phyloP scores from a whole-genome alignment of 2,113 vertebrate species.

The Cisticola juncidis region DNA sequence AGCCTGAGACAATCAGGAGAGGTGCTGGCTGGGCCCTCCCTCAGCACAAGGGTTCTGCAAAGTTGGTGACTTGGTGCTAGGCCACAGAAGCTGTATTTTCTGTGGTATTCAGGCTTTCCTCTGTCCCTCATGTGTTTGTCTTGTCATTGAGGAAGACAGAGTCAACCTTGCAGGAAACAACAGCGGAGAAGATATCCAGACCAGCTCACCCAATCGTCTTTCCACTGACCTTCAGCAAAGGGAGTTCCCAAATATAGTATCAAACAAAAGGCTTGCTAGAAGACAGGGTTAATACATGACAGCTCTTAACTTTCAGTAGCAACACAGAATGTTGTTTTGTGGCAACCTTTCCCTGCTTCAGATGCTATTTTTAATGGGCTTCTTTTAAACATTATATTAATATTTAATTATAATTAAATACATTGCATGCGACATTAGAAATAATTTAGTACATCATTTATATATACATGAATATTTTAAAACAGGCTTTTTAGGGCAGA shows the following conservation, averaged over 20 bases:
- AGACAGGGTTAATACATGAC: background rate
- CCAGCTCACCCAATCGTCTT: background rate
- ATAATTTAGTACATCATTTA: background rate
- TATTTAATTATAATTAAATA: slow-evolving; percentile 20
- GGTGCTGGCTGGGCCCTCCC: background rate
- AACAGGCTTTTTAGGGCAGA: background rate
- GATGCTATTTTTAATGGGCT: background rate
- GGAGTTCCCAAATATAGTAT: background rate
- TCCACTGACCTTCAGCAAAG: background rate
- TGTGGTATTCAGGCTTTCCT: background rate
- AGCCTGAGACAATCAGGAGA: background rate
- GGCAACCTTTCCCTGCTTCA: background rate
- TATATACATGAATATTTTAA: background rate
- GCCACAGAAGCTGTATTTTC: background rate
- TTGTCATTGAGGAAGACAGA: background rate
- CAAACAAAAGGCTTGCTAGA: background rate
- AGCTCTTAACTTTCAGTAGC: background rate
- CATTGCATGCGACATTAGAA: background rate
- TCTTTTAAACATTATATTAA: background rate
- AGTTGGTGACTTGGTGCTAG: background rate
- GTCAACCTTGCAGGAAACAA: background rate
- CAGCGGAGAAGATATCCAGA: background rate
- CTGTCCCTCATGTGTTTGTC: background rate
- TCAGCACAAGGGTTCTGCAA: background rate
- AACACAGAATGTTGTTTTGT: background rate